phyloP scores from a whole-genome alignment of 2,888 invertebrate genomes.

The Drosophila atripex region DNA sequence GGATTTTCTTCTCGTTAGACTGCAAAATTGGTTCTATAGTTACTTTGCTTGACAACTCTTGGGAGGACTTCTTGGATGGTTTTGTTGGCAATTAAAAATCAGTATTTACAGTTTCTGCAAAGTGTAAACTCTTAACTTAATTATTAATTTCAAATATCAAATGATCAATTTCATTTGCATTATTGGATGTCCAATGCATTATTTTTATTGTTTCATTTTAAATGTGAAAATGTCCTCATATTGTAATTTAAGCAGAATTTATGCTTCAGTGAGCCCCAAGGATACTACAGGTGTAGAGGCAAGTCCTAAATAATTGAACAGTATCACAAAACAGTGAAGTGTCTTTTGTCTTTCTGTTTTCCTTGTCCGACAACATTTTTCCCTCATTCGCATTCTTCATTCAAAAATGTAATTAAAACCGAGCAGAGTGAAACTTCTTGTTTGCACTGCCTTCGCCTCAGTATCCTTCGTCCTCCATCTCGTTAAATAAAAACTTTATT shows the following conservation, averaged over 20 bases:
- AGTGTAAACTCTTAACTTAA: background rate
- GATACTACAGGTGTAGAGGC: slow-evolving; percentile 11
- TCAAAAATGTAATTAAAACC: slow-evolving; percentile 63
- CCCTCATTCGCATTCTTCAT: slow-evolving; percentile 29
- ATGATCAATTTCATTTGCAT: no score
- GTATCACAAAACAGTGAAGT: slow-evolving; percentile 24
- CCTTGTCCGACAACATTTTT: slow-evolving; percentile 19
- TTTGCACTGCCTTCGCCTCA: background rate
- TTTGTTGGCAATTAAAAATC: background rate
- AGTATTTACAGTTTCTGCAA: background rate
- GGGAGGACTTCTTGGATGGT: slow-evolving; percentile 11
- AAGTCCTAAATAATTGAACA: slow-evolving; percentile 39
- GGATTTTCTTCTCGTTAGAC: slow-evolving; percentile 55
- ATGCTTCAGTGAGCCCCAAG: slow-evolving; percentile 14
- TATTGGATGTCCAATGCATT: background rate
- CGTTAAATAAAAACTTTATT: slow-evolving; percentile 69
- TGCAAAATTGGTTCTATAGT: slow-evolving; percentile 29
- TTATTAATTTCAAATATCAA: no score
- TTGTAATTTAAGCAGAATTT: slow-evolving; percentile 24
- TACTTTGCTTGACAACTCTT: slow-evolving; percentile 27
- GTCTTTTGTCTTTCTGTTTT: slow-evolving; percentile 31
- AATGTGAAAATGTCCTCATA: slow-evolving; percentile 6
- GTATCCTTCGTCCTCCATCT: slow-evolving; percentile 15
- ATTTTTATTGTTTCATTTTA: slow-evolving; percentile 14
- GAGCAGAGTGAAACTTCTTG: slow-evolving; percentile 41